Conservation (phyloP, 2,113 vertebrate genomes). For the Odontesthes bonariensis region DNA sequence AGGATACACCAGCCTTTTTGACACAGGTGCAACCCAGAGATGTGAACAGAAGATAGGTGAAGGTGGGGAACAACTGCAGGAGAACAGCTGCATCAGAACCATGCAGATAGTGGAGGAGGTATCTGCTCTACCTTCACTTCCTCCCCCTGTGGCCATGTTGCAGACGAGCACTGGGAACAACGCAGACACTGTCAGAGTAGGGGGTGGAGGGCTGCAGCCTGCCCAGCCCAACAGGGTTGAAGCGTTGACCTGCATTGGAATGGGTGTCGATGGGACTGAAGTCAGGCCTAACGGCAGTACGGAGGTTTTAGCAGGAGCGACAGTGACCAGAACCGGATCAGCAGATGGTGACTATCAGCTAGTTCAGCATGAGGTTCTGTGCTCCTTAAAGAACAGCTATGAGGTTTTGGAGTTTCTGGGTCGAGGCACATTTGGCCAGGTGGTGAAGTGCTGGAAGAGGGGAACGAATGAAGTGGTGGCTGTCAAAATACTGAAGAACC, state of each 20-base stretch:
- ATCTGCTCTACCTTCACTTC: conserved; percentile 85
- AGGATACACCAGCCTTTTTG: conserved; percentile 74
- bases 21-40: conserved; percentile 84
- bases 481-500: conserved; percentile 97
- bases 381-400: conserved; percentile 94
- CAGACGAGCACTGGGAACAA: conserved; percentile 88
- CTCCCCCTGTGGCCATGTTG: conserved; percentile 88
- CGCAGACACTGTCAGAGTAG: conserved; percentile 76
- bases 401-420: conserved; percentile 98
- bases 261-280: conserved; percentile 30
- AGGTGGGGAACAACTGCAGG: conserved; percentile 84
- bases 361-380: conserved; percentile 95
- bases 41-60: conserved; percentile 90
- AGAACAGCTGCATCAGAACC: conserved; percentile 76
- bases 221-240: conserved; percentile 83
- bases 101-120: conserved; percentile 98
- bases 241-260: conserved; percentile 8
- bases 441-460: conserved; percentile 98
- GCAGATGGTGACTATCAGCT: conserved; percentile 95
- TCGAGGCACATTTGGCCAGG: conserved; percentile 97
- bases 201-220: conserved; percentile 61
- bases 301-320: conserved; percentile 75
- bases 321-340: conserved; percentile 61
- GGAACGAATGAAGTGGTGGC: conserved; percentile 95
- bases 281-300: conserved; percentile 31